Conservation (phyloP, 1,140 invertebrate genomes). For the Pogonomyrmex barbatus region DNA sequence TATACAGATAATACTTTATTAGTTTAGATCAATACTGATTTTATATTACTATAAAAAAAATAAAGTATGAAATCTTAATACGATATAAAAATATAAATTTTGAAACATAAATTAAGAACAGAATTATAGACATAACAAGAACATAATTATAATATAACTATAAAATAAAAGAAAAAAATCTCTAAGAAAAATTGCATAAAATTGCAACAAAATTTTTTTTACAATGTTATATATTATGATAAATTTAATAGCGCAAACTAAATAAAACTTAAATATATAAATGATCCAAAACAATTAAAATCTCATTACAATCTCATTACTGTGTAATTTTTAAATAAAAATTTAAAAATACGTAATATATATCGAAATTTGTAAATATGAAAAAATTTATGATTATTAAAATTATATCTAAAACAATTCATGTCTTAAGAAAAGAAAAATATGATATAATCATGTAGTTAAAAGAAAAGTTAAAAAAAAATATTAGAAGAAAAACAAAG, state of each 20-base stretch:
- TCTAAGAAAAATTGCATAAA: neutral
- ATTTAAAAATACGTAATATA: neutral
- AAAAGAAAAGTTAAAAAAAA: slow-evolving; percentile 5
- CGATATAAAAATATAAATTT: too few species aligned
- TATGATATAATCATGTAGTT: neutral
- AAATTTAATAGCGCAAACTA: neutral
- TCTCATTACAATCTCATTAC: neutral
- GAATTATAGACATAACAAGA: too few species aligned
- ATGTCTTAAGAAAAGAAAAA: neutral
- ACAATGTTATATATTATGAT: neutral
- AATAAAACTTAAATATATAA: neutral
- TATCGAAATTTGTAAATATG: neutral
- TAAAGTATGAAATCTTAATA: too few species aligned
- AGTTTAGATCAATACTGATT: too few species aligned
- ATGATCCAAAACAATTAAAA: neutral
- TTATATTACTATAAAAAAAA: too few species aligned
- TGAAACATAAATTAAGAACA: too few species aligned
- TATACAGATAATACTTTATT: too few species aligned
- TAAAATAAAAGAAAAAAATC: neutral
- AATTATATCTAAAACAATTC: neutral
- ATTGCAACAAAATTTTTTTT: neutral
- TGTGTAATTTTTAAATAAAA: neutral
- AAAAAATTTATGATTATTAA: neutral
- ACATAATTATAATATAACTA: neutral
- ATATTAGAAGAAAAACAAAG: neutral